Evolutionary conservation across 2,113 vertebrate species (phyloP).

Genomic region (Thalassoma bifasciatum): DNA sequence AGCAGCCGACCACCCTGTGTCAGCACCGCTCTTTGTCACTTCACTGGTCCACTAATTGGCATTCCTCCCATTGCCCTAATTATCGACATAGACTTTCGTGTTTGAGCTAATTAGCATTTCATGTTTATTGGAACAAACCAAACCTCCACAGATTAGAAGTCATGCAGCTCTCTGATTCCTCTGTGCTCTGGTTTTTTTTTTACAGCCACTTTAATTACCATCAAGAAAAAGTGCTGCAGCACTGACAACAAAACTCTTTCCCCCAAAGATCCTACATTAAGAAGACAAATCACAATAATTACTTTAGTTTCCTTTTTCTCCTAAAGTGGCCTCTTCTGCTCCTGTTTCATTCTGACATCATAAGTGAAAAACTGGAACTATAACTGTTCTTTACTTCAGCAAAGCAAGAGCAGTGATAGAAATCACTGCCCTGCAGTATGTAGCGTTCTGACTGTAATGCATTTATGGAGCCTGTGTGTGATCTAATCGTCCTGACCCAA

Average conservation of each 20-base stretch:
- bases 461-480: conserved; percentile 31
- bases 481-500: conserved; percentile 40
- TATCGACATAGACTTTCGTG: conserved; percentile 43
- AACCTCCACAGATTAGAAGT: conserved; percentile 46
- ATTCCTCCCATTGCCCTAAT: conserved; percentile 53
- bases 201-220: conserved; percentile 57
- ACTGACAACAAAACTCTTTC: conserved; percentile 36
- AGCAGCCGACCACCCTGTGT: conserved; percentile 9
- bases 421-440: conserved; percentile 37
- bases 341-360: conserved; percentile 23
- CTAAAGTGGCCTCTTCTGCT: conserved; percentile 21
- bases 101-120: conserved; percentile 58
- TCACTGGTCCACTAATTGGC: conserved; percentile 51
- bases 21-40: conserved; percentile 21
- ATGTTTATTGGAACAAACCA: conserved; percentile 41
- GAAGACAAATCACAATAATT: conserved; percentile 53
- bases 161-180: conserved; percentile 24
- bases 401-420: conserved; percentile 41
- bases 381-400: conserved; percentile 21
- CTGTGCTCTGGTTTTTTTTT: conserved; percentile 12
- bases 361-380: conserved; percentile 28
- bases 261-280: conserved; percentile 46
- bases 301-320: conserved; percentile 19
- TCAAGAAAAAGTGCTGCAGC: conserved; percentile 31
- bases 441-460: conserved; percentile 29